phyloP scores from a whole-genome alignment of 1,140 invertebrate species.

The Spodoptera frugiperda region DNA sequence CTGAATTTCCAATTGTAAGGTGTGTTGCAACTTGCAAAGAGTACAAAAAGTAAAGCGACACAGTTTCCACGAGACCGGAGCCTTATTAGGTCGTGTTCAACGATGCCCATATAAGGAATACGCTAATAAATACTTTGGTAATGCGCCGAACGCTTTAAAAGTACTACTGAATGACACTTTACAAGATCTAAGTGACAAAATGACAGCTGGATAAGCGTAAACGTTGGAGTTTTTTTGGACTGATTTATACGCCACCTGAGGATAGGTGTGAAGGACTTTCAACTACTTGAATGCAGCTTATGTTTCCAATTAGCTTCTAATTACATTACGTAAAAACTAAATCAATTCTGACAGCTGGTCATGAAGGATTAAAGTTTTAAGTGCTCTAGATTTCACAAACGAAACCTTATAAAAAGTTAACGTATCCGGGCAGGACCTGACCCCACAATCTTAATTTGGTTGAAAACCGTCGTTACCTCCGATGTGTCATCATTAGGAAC shows the following conservation, averaged over 20 bases:
- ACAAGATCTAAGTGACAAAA: constrained; percentile 41
- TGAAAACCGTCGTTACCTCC: constrained; percentile 35
- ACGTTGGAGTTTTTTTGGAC: constrained; percentile 10
- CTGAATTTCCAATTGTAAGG: constrained; percentile 31
- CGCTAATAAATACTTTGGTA: constrained; percentile 43
- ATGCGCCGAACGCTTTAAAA: constrained; percentile 35
- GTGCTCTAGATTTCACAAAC: neutral
- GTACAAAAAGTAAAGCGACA: constrained; percentile 60
- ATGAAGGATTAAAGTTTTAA: too few relatives aligned
- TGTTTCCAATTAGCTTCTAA: constrained; percentile 1
- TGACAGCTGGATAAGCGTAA: constrained; percentile 28
- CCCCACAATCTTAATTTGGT: constrained; percentile 32
- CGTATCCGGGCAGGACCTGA: constrained; percentile 12
- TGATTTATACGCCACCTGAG: constrained; percentile 7
- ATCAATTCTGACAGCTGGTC: too few relatives aligned
- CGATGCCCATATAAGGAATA: constrained; percentile 40
- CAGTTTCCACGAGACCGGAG: constrained; percentile 66
- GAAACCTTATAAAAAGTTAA: neutral
- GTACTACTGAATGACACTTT: constrained; percentile 38
- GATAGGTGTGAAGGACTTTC: neutral
- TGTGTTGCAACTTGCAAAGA: constrained; percentile 51
- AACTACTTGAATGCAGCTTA: neutral
- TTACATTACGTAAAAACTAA: too few relatives aligned
- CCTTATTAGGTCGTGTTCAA: constrained; percentile 62
- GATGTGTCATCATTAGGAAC: constrained; percentile 44